Evolutionary conservation across 2,797 vertebrate species (phyloP).

Genomic region (Poliocrania exsul): DNA sequence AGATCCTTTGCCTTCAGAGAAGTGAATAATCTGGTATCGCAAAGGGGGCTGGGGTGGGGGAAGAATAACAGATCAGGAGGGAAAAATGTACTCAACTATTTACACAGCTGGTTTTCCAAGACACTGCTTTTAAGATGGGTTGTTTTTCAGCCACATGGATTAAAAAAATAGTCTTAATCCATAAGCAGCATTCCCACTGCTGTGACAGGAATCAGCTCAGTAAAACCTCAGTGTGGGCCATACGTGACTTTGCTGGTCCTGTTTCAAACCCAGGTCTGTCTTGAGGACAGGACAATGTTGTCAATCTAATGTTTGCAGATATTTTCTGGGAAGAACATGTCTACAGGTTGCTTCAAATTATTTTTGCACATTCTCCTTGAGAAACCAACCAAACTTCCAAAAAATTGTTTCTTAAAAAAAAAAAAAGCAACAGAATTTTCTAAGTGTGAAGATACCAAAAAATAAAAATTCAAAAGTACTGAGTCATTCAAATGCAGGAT

Average conservation of each 20-base stretch:
- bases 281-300: rapidly evolving
- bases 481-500: not conserved
- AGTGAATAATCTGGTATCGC: not conserved
- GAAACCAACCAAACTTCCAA: rapidly evolving
- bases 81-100: constrained; percentile 42
- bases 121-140: not conserved
- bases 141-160: not conserved
- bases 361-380: not conserved
- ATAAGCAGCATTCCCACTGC: not conserved
- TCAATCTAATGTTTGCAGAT: not conserved
- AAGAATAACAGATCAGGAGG: constrained; percentile 39
- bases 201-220: not conserved
- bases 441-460: not conserved
- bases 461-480: not conserved
- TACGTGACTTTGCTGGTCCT: not conserved
- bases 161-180: not conserved
- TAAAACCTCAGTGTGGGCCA: rapidly evolving
- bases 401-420: not conserved
- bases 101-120: constrained; percentile 34
- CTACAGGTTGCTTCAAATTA: not conserved
- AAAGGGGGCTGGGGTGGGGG: not conserved
- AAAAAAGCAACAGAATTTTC: not conserved
- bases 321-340: not conserved
- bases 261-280: not conserved
- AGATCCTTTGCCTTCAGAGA: not conserved